These are phyloP conservation scores for Leptopilina clavipes DNA, from an alignment of 1,140 invertebrate genomes.

Conservation along the genomic window DNA sequence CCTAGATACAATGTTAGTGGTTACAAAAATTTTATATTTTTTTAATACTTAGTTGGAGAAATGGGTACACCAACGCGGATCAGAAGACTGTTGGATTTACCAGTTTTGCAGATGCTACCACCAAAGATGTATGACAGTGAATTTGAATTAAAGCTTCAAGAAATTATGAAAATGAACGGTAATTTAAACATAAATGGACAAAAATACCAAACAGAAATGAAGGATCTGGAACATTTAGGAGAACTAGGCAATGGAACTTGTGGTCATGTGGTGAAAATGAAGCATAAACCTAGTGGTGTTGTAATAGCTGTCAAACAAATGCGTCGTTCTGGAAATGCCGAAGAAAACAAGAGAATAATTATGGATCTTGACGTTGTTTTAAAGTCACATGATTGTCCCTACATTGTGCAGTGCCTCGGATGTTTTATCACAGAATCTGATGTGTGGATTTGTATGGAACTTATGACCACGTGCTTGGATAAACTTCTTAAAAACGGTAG, in stretches of 20 bases:
- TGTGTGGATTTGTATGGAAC: conserved; percentile 95
- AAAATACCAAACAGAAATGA: conserved; percentile 88
- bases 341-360: conserved; percentile 98
- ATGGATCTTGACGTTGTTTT: conserved; percentile 99
- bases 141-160: conserved; percentile 83
- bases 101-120: conserved; percentile 75
- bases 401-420: conserved; percentile 97
- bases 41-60: conserved; percentile 68
- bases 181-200: conserved; percentile 87
- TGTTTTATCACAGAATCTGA: conserved; percentile 96
- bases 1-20: no score
- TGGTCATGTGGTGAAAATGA: conserved; percentile 98
- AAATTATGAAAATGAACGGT: conserved; percentile 89
- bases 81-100: conserved; percentile 71
- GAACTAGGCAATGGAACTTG: conserved; percentile 97
- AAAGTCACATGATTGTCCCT: conserved; percentile 96
- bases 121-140: conserved; percentile 77
- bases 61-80: conserved; percentile 73
- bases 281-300: conserved; percentile 88
- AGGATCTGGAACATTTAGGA: conserved; percentile 90
- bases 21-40: neutral
- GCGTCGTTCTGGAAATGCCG: conserved; percentile 95
- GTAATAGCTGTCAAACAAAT: conserved; percentile 99
- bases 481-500: conserved; percentile 92
- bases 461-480: conserved; percentile 98